These are phyloP conservation scores for Malurus splendens DNA, from an alignment of 2,797 vertebrate genomes.

Conservation along the genomic window DNA sequence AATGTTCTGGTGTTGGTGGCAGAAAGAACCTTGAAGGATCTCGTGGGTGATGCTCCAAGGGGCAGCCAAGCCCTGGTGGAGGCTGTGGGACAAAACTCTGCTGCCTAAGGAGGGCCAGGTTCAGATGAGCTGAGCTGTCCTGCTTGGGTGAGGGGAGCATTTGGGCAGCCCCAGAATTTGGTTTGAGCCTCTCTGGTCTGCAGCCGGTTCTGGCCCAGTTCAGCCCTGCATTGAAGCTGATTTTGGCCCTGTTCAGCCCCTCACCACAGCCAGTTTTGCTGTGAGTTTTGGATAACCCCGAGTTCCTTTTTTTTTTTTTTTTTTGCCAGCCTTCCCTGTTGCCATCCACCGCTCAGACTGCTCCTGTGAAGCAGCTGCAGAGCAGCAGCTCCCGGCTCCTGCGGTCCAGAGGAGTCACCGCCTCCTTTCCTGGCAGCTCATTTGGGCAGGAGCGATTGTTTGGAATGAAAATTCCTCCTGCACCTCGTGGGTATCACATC, in stretches of 20 bases:
- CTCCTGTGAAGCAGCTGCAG: neutral
- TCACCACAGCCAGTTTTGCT: neutral
- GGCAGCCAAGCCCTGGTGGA: rapidly evolving
- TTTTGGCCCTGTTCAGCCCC: neutral
- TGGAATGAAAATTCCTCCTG: neutral
- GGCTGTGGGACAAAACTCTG: neutral
- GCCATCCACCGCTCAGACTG: rapidly evolving
- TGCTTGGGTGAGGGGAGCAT: neutral
- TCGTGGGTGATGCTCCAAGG: rapidly evolving
- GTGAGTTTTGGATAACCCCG: neutral
- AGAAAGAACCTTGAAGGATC: neutral
- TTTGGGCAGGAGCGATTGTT: neutral
- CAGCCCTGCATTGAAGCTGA: neutral
- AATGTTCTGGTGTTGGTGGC: rapidly evolving
- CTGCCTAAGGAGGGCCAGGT: neutral
- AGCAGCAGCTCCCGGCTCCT: neutral
- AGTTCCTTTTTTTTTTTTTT: neutral
- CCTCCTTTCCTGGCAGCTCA: neutral
- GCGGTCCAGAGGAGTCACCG: neutral
- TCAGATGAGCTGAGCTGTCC: neutral
- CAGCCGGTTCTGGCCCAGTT: rapidly evolving
- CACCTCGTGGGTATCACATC: neutral
- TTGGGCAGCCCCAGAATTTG: neutral
- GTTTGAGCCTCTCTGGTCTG: rapidly evolving
- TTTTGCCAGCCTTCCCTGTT: neutral